Percentiles rank a stretch among this genome's conserved stretches.
These are phyloP conservation scores for Oscheius sp. DNA, from an alignment of 2,888 invertebrate species.

Conservation along the genomic window DNA sequence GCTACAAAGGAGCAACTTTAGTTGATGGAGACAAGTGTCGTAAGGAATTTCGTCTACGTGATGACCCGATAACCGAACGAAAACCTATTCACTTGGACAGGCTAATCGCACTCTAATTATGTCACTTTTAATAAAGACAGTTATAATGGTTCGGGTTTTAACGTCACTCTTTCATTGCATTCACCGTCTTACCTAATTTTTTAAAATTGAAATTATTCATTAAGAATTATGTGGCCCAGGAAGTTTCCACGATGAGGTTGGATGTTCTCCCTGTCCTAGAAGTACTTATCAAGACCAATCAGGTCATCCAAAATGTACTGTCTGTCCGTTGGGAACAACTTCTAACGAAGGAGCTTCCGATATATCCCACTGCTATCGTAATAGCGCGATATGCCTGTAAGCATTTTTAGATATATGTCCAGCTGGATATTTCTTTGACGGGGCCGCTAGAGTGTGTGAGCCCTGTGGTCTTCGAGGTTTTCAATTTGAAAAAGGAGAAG, in stretches of 20 bases:
- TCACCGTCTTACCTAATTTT: background rate
- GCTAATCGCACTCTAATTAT: slow-evolving; percentile 45
- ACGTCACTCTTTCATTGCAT: background rate
- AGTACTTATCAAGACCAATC: slow-evolving; percentile 49
- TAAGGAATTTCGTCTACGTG: slow-evolving; percentile 46
- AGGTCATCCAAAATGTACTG: slow-evolving; percentile 44
- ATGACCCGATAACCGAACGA: slow-evolving; percentile 40
- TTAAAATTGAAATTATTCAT: background rate
- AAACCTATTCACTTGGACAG: slow-evolving; percentile 41
- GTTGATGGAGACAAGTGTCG: slow-evolving; percentile 55
- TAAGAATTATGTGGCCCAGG: slow-evolving; percentile 49
- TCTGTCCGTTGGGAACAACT: slow-evolving; percentile 33
- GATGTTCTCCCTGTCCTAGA: slow-evolving; percentile 37
- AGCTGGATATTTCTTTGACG: slow-evolving; percentile 50
- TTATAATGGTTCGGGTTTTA: background rate
- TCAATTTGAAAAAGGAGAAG: slow-evolving; percentile 45
- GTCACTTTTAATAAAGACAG: background rate
- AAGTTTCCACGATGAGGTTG: slow-evolving; percentile 40
- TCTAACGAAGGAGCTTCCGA: background rate
- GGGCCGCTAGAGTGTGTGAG: slow-evolving; percentile 44
- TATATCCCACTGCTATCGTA: slow-evolving; percentile 23
- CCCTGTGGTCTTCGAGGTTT: slow-evolving; percentile 50
- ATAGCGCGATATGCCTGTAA: too few relatives aligned
- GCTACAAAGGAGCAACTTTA: slow-evolving; percentile 61
- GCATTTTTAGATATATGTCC: slow-evolving; percentile 51